Evolutionary conservation across 1,140 invertebrate genomes (phyloP).

Genomic region (Euwallacea similis): DNA sequence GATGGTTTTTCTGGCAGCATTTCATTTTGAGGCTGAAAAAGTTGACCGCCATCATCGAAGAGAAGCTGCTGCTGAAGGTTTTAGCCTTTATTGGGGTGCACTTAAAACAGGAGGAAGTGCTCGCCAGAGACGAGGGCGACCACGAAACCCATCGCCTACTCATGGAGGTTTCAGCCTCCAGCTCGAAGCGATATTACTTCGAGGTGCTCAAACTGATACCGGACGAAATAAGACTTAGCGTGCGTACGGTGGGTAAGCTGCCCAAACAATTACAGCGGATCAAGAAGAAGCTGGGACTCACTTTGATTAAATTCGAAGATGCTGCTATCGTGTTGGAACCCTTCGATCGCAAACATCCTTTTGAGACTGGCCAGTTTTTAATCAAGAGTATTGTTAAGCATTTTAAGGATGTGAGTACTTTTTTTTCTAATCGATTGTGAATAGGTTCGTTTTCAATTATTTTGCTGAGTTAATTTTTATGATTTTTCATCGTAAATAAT

Average conservation of each 20-base stretch:
- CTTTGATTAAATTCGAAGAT: slow-evolving; percentile 94
- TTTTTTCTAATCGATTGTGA: neutral
- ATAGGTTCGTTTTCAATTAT: neutral
- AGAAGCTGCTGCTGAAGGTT: slow-evolving; percentile 83
- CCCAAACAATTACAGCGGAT: slow-evolving; percentile 73
- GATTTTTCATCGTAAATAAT: neutral
- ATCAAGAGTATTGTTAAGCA: slow-evolving; percentile 75
- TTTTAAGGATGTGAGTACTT: slow-evolving; percentile 70
- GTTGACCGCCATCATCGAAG: slow-evolving; percentile 83
- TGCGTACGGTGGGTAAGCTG: slow-evolving; percentile 81
- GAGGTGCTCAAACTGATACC: slow-evolving; percentile 79
- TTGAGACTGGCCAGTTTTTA: slow-evolving; percentile 85
- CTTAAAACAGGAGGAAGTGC: slow-evolving; percentile 57
- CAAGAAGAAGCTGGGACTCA: slow-evolving; percentile 84
- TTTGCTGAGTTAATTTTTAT: neutral
- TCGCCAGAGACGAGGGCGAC: slow-evolving; percentile 70
- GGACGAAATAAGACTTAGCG: slow-evolving; percentile 78
- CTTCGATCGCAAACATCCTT: slow-evolving; percentile 81
- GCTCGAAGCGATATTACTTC: slow-evolving; percentile 88
- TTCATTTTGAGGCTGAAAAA: slow-evolving; percentile 81
- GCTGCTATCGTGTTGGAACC: slow-evolving; percentile 89
- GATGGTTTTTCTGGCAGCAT: slow-evolving; percentile 61
- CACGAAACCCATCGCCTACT: slow-evolving; percentile 75
- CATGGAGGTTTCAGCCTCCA: slow-evolving; percentile 76
- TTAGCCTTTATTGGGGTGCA: slow-evolving; percentile 67